A percentile compares a stretch with the other conserved stretches of the same genome.
Evolutionary conservation across 2,888 invertebrate species (phyloP).

Genomic region (Branchinecta sandiegonensis): DNA sequence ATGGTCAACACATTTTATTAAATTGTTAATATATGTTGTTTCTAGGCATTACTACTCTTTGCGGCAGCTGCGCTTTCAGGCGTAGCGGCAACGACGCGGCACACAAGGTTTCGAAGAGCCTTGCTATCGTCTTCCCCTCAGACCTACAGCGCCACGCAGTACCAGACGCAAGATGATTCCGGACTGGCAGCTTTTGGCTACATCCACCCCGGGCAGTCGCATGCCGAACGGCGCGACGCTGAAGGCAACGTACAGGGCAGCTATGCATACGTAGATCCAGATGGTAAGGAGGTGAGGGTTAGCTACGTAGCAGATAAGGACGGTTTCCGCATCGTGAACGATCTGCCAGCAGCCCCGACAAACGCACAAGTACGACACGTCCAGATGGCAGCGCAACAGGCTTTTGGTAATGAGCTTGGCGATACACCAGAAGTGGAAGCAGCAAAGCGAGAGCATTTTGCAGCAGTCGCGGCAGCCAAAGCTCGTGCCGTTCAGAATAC

Average conservation of each 20-base stretch:
- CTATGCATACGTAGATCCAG: constrained; percentile 38
- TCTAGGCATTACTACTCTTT: too few species aligned
- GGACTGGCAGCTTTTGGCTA: constrained; percentile 36
- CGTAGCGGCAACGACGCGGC: too few species aligned
- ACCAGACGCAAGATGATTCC: constrained; percentile 31
- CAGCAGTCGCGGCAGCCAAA: neutral
- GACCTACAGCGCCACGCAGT: constrained; percentile 22
- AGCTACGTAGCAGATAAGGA: constrained; percentile 37
- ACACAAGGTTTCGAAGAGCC: too few species aligned
- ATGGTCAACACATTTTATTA: too few species aligned
- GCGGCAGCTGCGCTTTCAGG: too few species aligned
- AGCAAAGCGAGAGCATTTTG: constrained; percentile 5
- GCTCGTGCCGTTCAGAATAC: neutral
- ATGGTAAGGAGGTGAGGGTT: constrained; percentile 34
- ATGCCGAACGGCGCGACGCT: constrained; percentile 31
- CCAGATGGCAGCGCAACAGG: too few species aligned
- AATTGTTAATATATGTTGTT: too few species aligned
- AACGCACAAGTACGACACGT: neutral
- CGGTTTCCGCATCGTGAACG: constrained; percentile 37
- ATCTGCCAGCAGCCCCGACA: constrained; percentile 30
- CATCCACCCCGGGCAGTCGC: constrained; percentile 27
- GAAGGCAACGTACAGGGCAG: constrained; percentile 36
- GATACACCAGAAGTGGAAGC: constrained; percentile 1
- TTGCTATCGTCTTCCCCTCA: too few species aligned
- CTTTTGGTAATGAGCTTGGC: neutral